These are phyloP conservation scores for Coenonympha arcania DNA, from an alignment of 2,888 invertebrate genomes.

Conservation along the genomic window DNA sequence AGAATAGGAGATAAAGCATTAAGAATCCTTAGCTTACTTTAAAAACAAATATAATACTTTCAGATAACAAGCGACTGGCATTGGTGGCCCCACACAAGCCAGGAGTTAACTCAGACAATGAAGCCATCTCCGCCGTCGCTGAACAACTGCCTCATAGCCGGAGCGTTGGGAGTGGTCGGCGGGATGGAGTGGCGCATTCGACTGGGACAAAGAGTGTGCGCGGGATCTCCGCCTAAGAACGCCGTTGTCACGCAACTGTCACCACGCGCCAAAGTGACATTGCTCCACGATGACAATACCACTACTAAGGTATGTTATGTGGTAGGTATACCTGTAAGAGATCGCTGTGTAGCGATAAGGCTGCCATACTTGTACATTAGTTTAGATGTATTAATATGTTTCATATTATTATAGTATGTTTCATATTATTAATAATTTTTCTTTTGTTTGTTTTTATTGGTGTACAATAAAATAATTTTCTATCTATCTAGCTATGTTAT, in stretches of 20 bases:
- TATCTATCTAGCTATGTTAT: too few relatives aligned
- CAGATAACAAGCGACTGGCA: constrained; percentile 67
- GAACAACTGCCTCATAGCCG: constrained; percentile 65
- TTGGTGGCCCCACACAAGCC: constrained; percentile 66
- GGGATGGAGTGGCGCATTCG: constrained; percentile 66
- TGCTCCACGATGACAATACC: constrained; percentile 60
- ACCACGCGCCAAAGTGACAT: constrained; percentile 57
- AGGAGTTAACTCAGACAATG: constrained; percentile 58
- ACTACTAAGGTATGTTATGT: constrained; percentile 56
- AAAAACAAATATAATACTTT: neutral
- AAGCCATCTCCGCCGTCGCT: constrained; percentile 57
- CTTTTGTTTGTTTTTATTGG: too few relatives aligned
- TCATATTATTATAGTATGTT: too few relatives aligned
- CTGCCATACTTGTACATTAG: too few relatives aligned
- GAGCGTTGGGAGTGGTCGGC: constrained; percentile 63
- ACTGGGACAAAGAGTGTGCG: constrained; percentile 54
- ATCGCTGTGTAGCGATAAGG: too few relatives aligned
- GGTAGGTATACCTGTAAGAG: too few relatives aligned
- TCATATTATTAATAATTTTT: too few relatives aligned
- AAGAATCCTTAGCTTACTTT: too few relatives aligned
- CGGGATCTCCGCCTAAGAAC: constrained; percentile 53
- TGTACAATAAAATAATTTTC: too few relatives aligned
- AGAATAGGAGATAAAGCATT: too few relatives aligned
- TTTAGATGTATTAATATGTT: too few relatives aligned
- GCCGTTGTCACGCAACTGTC: constrained; percentile 64